A percentile compares a stretch with the other conserved stretches of the same genome.
Evolutionary conservation across 37 sponge, comb jelly and placozoan genomes (phyloP).

Genomic region (Ephydatia muelleri): DNA sequence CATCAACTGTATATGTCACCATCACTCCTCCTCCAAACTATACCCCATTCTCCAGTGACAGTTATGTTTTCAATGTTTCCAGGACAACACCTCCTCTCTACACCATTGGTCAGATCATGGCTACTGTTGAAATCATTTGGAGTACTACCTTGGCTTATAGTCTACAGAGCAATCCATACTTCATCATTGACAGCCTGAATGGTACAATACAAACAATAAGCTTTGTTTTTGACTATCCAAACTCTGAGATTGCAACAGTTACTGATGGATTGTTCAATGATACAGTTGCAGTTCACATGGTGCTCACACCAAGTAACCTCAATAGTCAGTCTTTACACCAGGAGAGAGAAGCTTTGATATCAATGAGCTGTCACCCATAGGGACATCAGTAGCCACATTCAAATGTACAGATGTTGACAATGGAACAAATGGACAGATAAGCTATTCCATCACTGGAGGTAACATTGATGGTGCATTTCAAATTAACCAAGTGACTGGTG

Average conservation of each 20-base stretch:
- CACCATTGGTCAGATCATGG: constrained; percentile 30
- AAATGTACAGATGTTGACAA: constrained; percentile 56
- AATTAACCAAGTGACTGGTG: constrained; percentile 51
- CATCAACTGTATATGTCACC: constrained; percentile 29
- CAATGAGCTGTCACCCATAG: constrained; percentile 40
- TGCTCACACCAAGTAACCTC: constrained; percentile 49
- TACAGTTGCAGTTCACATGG: not conserved
- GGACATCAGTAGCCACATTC: constrained; percentile 25
- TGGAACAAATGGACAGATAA: constrained; percentile 50
- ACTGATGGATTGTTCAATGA: constrained; percentile 29
- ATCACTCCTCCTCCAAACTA: constrained; percentile 58
- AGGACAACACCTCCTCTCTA: constrained; percentile 35
- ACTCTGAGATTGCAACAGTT: constrained; percentile 18
- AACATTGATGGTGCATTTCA: constrained; percentile 31
- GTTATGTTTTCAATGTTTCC: constrained; percentile 54
- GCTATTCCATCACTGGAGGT: constrained; percentile 52
- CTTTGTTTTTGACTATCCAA: no score
- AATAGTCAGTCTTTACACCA: constrained; percentile 22
- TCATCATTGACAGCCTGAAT: constrained; percentile 8
- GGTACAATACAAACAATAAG: constrained; percentile 30
- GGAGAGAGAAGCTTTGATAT: constrained; percentile 14
- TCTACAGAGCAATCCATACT: constrained; percentile 31
- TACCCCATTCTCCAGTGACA: constrained; percentile 26
- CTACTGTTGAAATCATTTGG: constrained; percentile 50
- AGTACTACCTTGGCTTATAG: constrained; percentile 23